These are phyloP conservation scores for Camarhynchus parvulus DNA, from an alignment of 2,113 vertebrate genomes.

Conservation along the genomic window DNA sequence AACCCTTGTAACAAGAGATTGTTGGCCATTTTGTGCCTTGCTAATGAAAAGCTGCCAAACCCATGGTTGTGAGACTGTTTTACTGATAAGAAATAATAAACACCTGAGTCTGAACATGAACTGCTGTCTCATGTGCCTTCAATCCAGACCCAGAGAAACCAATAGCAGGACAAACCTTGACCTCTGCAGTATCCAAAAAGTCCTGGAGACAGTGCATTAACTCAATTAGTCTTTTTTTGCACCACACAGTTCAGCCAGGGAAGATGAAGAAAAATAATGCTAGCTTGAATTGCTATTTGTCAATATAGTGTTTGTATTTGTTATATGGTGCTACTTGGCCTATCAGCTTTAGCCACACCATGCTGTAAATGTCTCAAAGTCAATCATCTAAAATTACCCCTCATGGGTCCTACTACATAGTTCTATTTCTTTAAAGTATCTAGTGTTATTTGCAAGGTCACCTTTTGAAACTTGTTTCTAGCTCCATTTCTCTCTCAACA, in stretches of 20 bases:
- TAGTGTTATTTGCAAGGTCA: background rate
- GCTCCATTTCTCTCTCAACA: background rate
- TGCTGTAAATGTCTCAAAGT: background rate
- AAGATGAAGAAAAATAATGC: background rate
- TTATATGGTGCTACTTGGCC: background rate
- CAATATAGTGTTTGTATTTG: background rate
- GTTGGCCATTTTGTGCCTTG: no score
- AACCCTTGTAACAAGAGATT: no score
- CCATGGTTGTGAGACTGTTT: no score
- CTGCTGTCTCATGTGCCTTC: no score
- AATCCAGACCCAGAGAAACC: no score
- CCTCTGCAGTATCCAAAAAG: background rate
- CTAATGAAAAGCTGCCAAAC: no score
- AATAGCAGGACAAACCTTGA: background rate
- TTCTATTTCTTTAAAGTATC: background rate
- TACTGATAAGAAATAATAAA: no score
- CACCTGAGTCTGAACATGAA: no score
- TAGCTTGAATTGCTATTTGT: background rate
- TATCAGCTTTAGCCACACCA: background rate
- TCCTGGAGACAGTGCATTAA: background rate
- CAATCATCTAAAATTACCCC: background rate
- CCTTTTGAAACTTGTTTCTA: background rate
- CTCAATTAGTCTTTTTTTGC: conserved; percentile 1
- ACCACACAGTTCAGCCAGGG: background rate
- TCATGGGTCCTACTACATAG: background rate